Evolutionary conservation across 2,797 vertebrate genomes (phyloP).

Genomic region (Halcyon badia): DNA sequence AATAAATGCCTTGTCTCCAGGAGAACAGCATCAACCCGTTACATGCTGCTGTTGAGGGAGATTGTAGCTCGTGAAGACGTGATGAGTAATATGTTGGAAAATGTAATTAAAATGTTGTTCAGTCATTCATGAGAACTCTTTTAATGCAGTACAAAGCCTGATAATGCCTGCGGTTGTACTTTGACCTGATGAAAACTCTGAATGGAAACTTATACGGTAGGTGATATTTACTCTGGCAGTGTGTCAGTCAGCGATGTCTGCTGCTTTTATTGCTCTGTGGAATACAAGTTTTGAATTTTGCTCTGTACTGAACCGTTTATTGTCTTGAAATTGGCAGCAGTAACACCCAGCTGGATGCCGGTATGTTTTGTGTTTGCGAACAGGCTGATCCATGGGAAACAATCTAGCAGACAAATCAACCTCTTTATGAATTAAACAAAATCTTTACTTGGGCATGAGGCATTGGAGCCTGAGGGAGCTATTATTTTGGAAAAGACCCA

Average conservation of each 20-base stretch:
- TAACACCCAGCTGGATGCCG: slow-evolving; percentile 43
- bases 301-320: slow-evolving; percentile 39
- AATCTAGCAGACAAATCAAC: slow-evolving; percentile 41
- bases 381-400: slow-evolving; percentile 59
- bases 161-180: neutral
- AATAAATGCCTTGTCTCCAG: neutral
- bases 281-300: slow-evolving; percentile 50
- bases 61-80: neutral
- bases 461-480: slow-evolving; percentile 42
- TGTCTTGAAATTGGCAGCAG: slow-evolving; percentile 62
- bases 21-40: neutral
- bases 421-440: slow-evolving; percentile 43
- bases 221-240: slow-evolving; percentile 57
- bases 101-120: neutral
- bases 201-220: slow-evolving; percentile 51
- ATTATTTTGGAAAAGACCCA: slow-evolving; percentile 57
- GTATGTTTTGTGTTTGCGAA: neutral
- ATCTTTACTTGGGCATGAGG: slow-evolving; percentile 24
- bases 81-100: neutral
- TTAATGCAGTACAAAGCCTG: neutral
- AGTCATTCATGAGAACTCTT: neutral
- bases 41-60: neutral
- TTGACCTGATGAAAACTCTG: slow-evolving; percentile 39
- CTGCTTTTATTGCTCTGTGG: slow-evolving; percentile 43
- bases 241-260: slow-evolving; percentile 34